Base-by-base conservation (phyloP, 2,888 invertebrate genomes). In the Amphiduros pacificus region DNA sequence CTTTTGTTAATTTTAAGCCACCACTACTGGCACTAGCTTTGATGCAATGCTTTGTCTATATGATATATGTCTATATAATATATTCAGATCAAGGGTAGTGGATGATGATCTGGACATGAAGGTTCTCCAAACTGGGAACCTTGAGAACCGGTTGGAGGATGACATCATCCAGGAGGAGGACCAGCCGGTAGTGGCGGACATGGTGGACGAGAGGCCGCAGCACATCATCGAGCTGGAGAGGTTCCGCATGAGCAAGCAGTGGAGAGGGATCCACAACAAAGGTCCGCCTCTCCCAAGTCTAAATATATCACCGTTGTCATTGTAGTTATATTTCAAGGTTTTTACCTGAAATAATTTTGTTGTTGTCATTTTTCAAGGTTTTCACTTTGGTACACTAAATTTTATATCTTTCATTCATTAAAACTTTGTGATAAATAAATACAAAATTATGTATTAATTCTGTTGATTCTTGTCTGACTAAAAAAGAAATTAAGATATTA, bases 161-260 rank as follows among this genome's bases (percentile, higher is more conserved):
- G 86, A 89, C 27, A 86, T 89, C 59, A 86, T 89, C 59, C 86
- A 88, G 0, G 87, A 87, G n/a, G 95, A 96, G 76, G 93, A 95
- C 80, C 92, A 91, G 0, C 96, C 96, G 0, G 91, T 91, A 80
- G 89, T 96, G 66, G 94, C 91, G 0, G 93, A 91, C 1, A 87
- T 94, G 56, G 87, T 93, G 54, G 94, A 94, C 78, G 94, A 94
- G 52, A 81, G 91, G 70, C 90, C 91, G 0, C 85, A 88, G 58
- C 88, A 90, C 67, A 72, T 91, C 9, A 72, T 73, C 58, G 67
- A 70, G 31, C 62, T 81, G 31, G 81, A 81, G 63, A 63, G 68
- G 14, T 80, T 74, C 61, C 63, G 76, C 50, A 65, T 73, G 26
- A 68, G 60, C 31, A 63, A 63, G 2, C 62, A 68, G 53, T 77